phyloP scores from a whole-genome alignment of 2,797 vertebrate species.

The Sarcophilus harrisii region DNA sequence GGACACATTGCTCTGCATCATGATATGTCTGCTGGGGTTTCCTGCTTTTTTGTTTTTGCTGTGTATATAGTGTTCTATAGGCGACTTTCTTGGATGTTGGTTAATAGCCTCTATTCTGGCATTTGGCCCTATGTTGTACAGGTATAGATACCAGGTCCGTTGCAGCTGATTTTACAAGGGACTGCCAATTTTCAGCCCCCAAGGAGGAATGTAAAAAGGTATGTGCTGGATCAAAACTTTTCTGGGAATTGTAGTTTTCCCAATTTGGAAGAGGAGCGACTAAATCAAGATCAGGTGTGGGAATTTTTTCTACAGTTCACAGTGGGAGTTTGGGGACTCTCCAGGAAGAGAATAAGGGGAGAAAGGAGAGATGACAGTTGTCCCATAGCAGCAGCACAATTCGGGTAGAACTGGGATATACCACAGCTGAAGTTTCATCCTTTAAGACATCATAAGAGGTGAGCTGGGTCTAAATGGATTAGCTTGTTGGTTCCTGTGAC shows the following conservation, averaged over 20 bases:
- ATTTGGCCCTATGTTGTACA: background rate
- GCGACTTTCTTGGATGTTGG: background rate
- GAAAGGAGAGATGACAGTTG: background rate
- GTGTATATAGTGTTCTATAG: background rate
- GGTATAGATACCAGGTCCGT: background rate
- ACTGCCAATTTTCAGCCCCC: background rate
- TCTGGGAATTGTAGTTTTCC: background rate
- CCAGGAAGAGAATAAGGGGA: background rate
- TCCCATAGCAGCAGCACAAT: background rate
- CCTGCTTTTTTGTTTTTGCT: background rate
- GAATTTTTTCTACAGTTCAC: background rate
- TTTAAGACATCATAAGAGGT: background rate
- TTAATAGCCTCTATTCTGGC: background rate
- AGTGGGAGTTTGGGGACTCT: background rate
- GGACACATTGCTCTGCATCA: background rate
- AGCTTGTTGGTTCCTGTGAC: background rate
- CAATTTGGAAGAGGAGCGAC: background rate
- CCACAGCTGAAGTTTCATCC: background rate
- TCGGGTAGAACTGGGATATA: background rate
- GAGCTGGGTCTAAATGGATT: background rate
- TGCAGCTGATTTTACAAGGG: background rate
- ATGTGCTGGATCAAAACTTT: background rate
- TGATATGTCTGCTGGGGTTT: background rate
- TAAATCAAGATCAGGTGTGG: background rate
- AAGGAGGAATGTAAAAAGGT: background rate